Evolutionary conservation across 2,113 vertebrate species (phyloP).

Genomic region (Callionymus lyra): DNA sequence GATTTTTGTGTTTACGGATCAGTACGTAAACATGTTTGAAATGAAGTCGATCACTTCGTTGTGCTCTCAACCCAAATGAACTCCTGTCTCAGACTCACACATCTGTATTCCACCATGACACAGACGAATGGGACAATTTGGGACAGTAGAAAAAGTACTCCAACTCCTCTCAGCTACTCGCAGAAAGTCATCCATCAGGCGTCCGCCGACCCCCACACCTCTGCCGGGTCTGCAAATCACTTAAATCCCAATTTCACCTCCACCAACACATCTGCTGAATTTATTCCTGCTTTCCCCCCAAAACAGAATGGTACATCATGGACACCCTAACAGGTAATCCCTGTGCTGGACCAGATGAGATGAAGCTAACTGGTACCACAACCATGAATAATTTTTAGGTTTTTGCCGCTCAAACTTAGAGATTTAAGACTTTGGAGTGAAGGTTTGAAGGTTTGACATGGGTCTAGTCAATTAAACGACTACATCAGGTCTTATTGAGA

Average conservation of each 20-base stretch:
- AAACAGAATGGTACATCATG: conserved; percentile 29
- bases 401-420: too few relatives aligned
- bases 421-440: too few relatives aligned
- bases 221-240: conserved; percentile 47
- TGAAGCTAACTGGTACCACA: conserved; percentile 12
- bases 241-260: conserved; percentile 54
- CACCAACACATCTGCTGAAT: conserved; percentile 43
- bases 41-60: conserved; percentile 36
- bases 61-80: conserved; percentile 50
- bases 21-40: conserved; percentile 14
- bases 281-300: conserved; percentile 30
- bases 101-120: conserved; percentile 59
- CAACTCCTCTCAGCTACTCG: conserved; percentile 41
- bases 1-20: conserved; percentile 15
- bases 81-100: conserved; percentile 43
- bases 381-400: conserved; percentile 2
- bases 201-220: conserved; percentile 24
- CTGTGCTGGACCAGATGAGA: conserved; percentile 13
- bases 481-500: too few relatives aligned
- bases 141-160: conserved; percentile 62
- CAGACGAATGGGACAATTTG: conserved; percentile 63
- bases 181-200: conserved; percentile 61
- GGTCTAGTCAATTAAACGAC: too few relatives aligned
- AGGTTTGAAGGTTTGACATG: too few relatives aligned
- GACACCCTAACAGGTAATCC: conserved; percentile 21